Percentiles rank a stretch among this genome's conserved stretches.
Evolutionary conservation across 1,140 invertebrate genomes (phyloP).

Genomic region (Papilio polytes): DNA sequence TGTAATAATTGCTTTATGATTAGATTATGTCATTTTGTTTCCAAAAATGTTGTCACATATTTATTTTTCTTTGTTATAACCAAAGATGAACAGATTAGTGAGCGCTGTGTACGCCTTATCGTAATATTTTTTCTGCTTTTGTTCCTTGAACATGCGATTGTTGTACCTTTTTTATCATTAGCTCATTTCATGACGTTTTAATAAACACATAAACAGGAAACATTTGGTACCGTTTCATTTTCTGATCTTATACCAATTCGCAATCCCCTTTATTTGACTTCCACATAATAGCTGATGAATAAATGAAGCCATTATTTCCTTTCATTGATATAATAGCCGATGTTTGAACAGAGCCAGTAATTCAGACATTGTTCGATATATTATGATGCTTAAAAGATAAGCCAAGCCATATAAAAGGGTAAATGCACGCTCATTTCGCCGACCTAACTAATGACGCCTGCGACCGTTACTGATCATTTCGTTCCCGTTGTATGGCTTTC

Average conservation of each 20-base stretch:
- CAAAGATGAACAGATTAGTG: too few relatives aligned
- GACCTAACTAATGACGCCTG: conserved; percentile 30
- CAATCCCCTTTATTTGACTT: conserved; percentile 33
- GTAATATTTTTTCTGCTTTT: too few relatives aligned
- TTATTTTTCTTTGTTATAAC: too few relatives aligned
- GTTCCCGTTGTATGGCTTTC: conserved; percentile 23
- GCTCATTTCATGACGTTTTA: too few relatives aligned
- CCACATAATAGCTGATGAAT: conserved; percentile 34
- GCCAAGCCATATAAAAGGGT: conserved; percentile 40
- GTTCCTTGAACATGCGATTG: too few relatives aligned
- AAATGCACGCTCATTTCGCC: conserved; percentile 33
- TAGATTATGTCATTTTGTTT: too few relatives aligned
- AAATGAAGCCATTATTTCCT: conserved; percentile 40
- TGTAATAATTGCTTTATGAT: neutral
- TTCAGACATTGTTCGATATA: conserved; percentile 40
- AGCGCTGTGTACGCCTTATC: too few relatives aligned
- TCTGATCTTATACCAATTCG: conserved; percentile 3
- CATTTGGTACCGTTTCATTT: too few relatives aligned
- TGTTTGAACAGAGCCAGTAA: conserved; percentile 36
- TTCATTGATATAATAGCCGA: conserved; percentile 36
- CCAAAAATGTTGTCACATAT: too few relatives aligned
- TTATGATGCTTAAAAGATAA: conserved; percentile 41
- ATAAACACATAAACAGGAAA: too few relatives aligned
- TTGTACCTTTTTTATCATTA: too few relatives aligned
- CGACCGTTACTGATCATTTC: conserved; percentile 20